Conservation (phyloP, 2,888 invertebrate species). For the Alloscopus bannaensis region DNA sequence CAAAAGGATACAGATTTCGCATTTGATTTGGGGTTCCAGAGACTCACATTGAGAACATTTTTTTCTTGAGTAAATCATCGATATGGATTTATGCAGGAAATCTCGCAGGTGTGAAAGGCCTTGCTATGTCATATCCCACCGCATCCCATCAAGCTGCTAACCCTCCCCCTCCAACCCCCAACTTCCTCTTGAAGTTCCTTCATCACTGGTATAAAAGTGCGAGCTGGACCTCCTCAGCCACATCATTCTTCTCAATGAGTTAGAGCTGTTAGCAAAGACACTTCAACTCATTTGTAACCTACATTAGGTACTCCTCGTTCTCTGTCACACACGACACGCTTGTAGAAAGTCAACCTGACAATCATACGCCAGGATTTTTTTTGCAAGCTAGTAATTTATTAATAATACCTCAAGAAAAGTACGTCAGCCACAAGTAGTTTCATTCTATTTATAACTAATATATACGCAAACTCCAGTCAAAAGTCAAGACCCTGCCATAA, state of each 20-base stretch:
- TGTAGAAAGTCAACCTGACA: constrained; percentile 23
- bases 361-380: constrained; percentile 28
- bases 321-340: background rate
- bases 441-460: constrained; percentile 15
- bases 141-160: background rate
- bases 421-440: constrained; percentile 35
- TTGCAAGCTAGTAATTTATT: constrained; percentile 32
- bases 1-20: too few species aligned
- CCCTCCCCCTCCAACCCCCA: constrained; percentile 38
- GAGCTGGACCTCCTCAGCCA: background rate
- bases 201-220: constrained; percentile 50
- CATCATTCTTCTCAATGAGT: constrained; percentile 34
- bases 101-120: constrained; percentile 51
- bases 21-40: too few species aligned
- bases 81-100: constrained; percentile 24
- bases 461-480: constrained; percentile 11
- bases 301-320: background rate
- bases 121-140: constrained; percentile 23
- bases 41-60: too few species aligned
- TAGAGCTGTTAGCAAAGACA: constrained; percentile 33
- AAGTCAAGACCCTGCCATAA: background rate
- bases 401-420: constrained; percentile 22
- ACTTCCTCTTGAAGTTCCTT: constrained; percentile 46
- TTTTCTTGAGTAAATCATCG: background rate
- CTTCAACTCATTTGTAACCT: constrained; percentile 5